Conservation (phyloP, 2,113 vertebrate species). For the Dipodomys stephensi region DNA sequence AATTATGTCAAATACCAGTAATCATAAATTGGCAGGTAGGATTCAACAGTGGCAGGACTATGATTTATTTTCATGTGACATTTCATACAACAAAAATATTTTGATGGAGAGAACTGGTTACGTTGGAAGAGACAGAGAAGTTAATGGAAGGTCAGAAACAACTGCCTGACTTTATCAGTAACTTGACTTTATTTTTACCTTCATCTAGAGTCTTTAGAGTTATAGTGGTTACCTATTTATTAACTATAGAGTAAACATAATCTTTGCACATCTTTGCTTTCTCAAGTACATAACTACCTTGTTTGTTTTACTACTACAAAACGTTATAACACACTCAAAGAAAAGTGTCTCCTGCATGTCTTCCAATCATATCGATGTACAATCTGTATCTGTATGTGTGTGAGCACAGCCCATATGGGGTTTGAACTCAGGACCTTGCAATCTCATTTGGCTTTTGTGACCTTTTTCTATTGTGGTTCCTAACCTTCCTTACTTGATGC, state of each 20-base stretch:
- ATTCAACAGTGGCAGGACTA: not conserved
- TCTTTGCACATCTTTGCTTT: conserved; percentile 38
- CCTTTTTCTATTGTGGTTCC: not conserved
- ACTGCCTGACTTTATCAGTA: conserved; percentile 7
- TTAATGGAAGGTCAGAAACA: conserved; percentile 23
- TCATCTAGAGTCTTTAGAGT: not conserved
- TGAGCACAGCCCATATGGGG: not conserved
- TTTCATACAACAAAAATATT: conserved; percentile 9
- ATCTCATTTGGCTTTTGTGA: not conserved
- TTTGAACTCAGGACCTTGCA: too few relatives aligned
- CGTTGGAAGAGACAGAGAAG: not conserved
- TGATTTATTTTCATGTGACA: conserved; percentile 60
- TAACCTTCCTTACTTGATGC: not conserved
- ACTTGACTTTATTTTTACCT: conserved; percentile 34
- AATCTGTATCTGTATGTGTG: not conserved
- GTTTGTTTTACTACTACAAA: not conserved
- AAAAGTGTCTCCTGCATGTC: not conserved
- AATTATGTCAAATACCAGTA: conserved; percentile 65
- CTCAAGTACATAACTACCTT: not conserved
- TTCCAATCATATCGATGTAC: too few relatives aligned
- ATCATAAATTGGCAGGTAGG: conserved; percentile 58
- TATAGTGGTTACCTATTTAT: conserved; percentile 19
- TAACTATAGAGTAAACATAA: conserved; percentile 23
- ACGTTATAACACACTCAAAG: not conserved
- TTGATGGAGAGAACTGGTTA: not conserved